These are phyloP conservation scores for Hyphantria cunea DNA, from an alignment of 1,140 invertebrate genomes.

Conservation along the genomic window DNA sequence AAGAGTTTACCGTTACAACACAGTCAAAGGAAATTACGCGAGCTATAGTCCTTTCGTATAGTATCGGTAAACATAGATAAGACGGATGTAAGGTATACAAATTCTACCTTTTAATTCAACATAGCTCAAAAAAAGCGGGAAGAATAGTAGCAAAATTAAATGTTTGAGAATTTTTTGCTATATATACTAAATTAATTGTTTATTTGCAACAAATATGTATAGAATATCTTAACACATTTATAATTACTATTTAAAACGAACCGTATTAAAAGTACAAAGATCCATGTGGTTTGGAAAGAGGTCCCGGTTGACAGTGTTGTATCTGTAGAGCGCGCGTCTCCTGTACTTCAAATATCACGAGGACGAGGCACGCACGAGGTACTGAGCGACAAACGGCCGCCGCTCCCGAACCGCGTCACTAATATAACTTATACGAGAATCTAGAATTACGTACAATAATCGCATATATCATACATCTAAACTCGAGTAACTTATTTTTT, in stretches of 20 bases:
- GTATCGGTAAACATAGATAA: neutral
- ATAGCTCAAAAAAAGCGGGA: constrained; percentile 43
- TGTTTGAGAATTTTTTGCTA: constrained; percentile 14
- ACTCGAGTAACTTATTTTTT: constrained; percentile 80
- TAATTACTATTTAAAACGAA: constrained; percentile 54
- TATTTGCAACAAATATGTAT: constrained; percentile 47
- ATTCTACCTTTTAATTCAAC: constrained; percentile 39
- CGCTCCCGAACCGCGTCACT: constrained; percentile 42
- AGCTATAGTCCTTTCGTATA: too few species aligned
- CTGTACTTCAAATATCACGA: constrained; percentile 73
- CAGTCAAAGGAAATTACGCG: too few species aligned
- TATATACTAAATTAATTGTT: constrained; percentile 25
- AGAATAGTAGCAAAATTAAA: constrained; percentile 42
- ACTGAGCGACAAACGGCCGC: constrained; percentile 40
- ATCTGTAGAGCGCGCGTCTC: constrained; percentile 60
- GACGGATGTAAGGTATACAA: neutral
- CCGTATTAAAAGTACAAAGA: constrained; percentile 61
- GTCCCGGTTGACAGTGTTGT: constrained; percentile 48
- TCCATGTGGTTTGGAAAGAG: constrained; percentile 60
- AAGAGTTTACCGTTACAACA: too few species aligned
- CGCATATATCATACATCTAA: constrained; percentile 81
- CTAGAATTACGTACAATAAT: constrained; percentile 79
- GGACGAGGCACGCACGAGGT: constrained; percentile 66
- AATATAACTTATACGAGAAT: constrained; percentile 72
- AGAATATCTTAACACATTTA: constrained; percentile 53